Evolutionary conservation across 2,113 vertebrate species (phyloP).

Genomic region (Myxocyprinus asiaticus): DNA sequence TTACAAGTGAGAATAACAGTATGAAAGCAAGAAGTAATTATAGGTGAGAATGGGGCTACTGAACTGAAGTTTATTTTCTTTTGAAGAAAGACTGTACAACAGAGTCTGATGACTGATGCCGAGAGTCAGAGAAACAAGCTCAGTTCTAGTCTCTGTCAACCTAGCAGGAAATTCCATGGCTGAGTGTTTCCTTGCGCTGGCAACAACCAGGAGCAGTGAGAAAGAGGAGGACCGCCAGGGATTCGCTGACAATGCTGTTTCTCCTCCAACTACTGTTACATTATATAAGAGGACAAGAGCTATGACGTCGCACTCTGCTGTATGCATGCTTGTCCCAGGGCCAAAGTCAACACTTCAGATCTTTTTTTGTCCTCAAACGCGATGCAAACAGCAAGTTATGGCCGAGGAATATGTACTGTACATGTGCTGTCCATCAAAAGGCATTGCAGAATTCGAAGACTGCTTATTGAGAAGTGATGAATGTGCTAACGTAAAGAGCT

Average conservation of each 20-base stretch:
- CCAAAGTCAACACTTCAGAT: constrained; percentile 41
- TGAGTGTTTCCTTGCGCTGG: constrained; percentile 59
- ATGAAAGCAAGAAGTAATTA: no score
- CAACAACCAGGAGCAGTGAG: background rate
- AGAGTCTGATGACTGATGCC: background rate
- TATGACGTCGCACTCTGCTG: constrained; percentile 48
- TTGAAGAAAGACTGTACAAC: background rate
- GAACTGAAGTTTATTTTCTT: no score
- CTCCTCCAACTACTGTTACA: constrained; percentile 55
- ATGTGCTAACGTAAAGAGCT: no score
- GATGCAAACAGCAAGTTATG: background rate
- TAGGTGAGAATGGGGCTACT: no score
- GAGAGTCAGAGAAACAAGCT: constrained; percentile 46
- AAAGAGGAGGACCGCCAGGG: constrained; percentile 50
- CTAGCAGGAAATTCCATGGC: constrained; percentile 67
- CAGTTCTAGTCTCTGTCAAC: constrained; percentile 54
- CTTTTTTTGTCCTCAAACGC: constrained; percentile 4
- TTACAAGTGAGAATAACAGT: no score
- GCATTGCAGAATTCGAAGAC: no score
- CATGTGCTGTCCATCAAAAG: no score
- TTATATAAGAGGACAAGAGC: constrained; percentile 64
- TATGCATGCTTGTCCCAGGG: constrained; percentile 57
- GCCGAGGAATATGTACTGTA: no score
- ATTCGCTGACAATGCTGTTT: constrained; percentile 60
- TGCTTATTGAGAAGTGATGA: no score